Conservation (phyloP, 2,888 invertebrate genomes). For the Uloborus plumipes region DNA sequence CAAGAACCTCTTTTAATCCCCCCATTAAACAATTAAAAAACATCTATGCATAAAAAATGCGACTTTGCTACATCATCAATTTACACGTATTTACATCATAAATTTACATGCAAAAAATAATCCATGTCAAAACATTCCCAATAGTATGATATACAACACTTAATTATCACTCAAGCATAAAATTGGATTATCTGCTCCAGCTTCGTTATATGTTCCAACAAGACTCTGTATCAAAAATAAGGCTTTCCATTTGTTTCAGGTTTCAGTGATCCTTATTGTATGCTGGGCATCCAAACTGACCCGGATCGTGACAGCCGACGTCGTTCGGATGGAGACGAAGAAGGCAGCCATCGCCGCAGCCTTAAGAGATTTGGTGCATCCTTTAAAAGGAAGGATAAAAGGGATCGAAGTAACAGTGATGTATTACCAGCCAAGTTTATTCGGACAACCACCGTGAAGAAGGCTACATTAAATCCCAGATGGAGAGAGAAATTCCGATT, state of each 20-base stretch:
- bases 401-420: conserved; percentile 74
- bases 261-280: conserved; percentile 98
- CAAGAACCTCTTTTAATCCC: no score
- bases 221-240: no score
- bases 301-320: conserved; percentile 26
- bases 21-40: no score
- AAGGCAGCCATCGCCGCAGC: conserved; percentile 9
- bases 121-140: no score
- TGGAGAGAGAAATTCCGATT: conserved; percentile 98
- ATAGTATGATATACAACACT: no score
- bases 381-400: conserved; percentile 40
- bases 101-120: no score
- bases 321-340: conserved; percentile 70
- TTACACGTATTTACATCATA: no score
- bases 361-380: conserved; percentile 56
- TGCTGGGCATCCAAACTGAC: conserved; percentile 92
- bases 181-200: no score
- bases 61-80: no score
- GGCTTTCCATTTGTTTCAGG: conserved; percentile 77
- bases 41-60: no score
- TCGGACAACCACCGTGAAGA: conserved; percentile 91
- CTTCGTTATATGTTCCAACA: no score
- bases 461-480: conserved; percentile 91
- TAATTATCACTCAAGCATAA: no score
- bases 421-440: conserved; percentile 94